These are phyloP conservation scores for Alcedo atthis DNA, from an alignment of 2,797 vertebrate genomes.

Conservation along the genomic window DNA sequence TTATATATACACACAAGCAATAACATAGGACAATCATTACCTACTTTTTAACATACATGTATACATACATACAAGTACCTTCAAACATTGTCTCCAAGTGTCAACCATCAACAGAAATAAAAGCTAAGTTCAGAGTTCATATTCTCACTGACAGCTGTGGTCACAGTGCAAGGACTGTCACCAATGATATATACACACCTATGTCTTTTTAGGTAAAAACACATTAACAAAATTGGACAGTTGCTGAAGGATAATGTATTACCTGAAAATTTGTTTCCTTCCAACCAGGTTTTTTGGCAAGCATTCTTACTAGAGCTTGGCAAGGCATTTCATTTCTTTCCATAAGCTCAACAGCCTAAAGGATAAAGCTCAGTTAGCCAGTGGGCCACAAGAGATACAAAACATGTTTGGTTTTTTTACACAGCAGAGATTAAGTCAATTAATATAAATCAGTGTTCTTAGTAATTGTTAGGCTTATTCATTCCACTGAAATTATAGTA, in stretches of 20 bases:
- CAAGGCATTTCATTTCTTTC: slow-evolving; percentile 92
- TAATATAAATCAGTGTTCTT: background rate
- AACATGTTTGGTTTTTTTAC: background rate
- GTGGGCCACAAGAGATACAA: background rate
- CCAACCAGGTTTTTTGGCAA: slow-evolving; percentile 98
- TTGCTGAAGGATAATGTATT: background rate
- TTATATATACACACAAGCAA: background rate
- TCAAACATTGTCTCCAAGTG: background rate
- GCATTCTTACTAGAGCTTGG: slow-evolving; percentile 94
- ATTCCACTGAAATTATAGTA: background rate
- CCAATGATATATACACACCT: background rate
- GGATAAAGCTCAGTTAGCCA: background rate
- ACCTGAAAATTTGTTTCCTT: slow-evolving; percentile 99
- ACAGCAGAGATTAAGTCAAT: background rate
- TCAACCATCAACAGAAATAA: background rate
- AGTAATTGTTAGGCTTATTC: background rate
- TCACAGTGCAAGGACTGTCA: background rate
- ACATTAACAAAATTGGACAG: background rate
- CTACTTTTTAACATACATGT: background rate
- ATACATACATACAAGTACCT: background rate
- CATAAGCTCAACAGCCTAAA: slow-evolving; percentile 94
- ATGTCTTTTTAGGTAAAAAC: background rate
- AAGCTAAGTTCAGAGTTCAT: background rate
- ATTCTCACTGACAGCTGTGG: background rate
- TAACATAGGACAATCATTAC: background rate